Evolutionary conservation across 2,113 vertebrate genomes (phyloP), one percentile per base, ranked within the genome.

Genomic region (Motacilla tschutschensis): DNA sequence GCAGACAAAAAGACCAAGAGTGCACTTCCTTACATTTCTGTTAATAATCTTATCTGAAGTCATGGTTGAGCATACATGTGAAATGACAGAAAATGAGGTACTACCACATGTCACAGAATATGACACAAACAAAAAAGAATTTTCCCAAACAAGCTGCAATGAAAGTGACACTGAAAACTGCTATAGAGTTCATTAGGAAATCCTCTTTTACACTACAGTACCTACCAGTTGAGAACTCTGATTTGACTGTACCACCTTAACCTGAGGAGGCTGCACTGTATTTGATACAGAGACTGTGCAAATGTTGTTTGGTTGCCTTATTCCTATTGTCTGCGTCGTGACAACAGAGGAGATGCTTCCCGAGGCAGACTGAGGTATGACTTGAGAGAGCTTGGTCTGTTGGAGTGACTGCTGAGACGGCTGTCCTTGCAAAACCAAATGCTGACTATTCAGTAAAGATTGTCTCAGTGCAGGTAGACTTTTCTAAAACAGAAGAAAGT

Each of bases 401-500:
- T 97, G 98, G 28, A 91, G 95, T 22, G 96, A 94, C 85, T 97
- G 97, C 87, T 94, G 95, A 91, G 91, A 90, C 17, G 87, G 92
- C 59, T 95, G 93, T 63, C 90, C 94, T 91, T 96, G 95, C 79
- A 82, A 95, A 93, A 98, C 92, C 81, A 97, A 97, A 77, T 95
- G 93, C 14, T 98, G 98, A 95, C 97, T 98, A 46, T 95, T 98
- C 93, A 98, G 90, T 90, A 98, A 94, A 89, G 98, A 98, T 94
- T 98, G 95, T 95, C 98, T 96, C 93, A 98, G 92, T 81, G 98
- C 98, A 69, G 98, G 98, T 54, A 98, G 97, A 95, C 98, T 98
- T 95, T 98, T 98, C 98, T 98, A 94, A 93, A 92, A 94, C 36
- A 92, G 44, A 84, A 88, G 29, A 85, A 71, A 89, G 38, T 79